Evolutionary conservation across 1,140 invertebrate species (phyloP), one percentile per base, ranked within the genome.

Genomic region (Ostrea edulis): DNA sequence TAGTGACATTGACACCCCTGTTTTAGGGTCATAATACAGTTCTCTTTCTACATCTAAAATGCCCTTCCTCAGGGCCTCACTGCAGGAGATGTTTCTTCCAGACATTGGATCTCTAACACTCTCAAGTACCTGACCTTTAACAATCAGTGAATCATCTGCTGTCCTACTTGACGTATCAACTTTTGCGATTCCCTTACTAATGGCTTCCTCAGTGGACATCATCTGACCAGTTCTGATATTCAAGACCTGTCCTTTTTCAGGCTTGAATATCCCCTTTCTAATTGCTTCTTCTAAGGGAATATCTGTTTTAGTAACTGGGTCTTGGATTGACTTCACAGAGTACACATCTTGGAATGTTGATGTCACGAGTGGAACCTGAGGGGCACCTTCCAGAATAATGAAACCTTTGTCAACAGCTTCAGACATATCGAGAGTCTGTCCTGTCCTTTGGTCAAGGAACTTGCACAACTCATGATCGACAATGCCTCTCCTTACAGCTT

Each of bases 271-370:
- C 17, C 97, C 97, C 92, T 97, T 97, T 53, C 96, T 96, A 85
- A 98, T 94, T 65, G 98, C 98, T 88, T 97, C 96, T 93, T 98
- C 98, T 91, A 99, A 82, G 25, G 96, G 97, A 0, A 99, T 92
- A 11, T 96, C 95, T 90, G 97, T 96, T 86, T 98, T 97, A 14
- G 92, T 93, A 12, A 86, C 86, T 68, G 93, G 93, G 84, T 94
- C 93, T 44, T 93, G 87, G 14, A 94, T 91, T 71, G 91, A 86
- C 86, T 90, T 92, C 8, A 94, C 91, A 44, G 90, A 98, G 89
- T 98, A 97, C 4, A 97, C 98, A 94, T 97, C 97, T 93, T 97
- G 97, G 0, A 96, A 96, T 4, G 98, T 97, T 2, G 97, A 98
- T 1, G 97, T 97, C 68, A 92, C 82, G 55, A 93, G 52, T 98